phyloP scores from a whole-genome alignment of 2,888 invertebrate species.

The Eupithecia exiguata region DNA sequence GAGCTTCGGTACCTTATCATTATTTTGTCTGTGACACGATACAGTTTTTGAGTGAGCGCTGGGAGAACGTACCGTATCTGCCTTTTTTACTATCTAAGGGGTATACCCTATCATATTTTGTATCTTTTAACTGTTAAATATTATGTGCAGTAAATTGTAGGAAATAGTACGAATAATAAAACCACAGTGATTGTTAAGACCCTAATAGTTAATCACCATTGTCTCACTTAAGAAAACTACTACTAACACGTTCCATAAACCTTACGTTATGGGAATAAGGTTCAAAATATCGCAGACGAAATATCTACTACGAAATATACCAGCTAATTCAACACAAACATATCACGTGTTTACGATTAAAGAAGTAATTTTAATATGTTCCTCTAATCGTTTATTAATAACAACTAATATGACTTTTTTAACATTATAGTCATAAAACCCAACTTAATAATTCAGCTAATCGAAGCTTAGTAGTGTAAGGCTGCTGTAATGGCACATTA shows the following conservation, averaged over 20 bases:
- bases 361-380: constrained; percentile 26
- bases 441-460: constrained; percentile 21
- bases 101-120: too few relatives aligned
- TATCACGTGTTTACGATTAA: constrained; percentile 26
- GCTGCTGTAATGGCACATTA: constrained; percentile 8
- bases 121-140: too few relatives aligned
- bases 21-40: too few relatives aligned
- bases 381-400: constrained; percentile 36
- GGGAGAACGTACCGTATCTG: too few relatives aligned
- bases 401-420: constrained; percentile 33
- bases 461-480: constrained; percentile 3
- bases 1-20: too few relatives aligned
- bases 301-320: neutral
- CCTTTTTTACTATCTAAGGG: too few relatives aligned
- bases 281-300: neutral
- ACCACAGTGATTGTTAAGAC: too few relatives aligned
- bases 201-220: too few relatives aligned
- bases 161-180: too few relatives aligned
- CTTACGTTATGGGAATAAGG: neutral
- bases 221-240: neutral
- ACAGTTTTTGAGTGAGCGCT: too few relatives aligned
- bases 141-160: too few relatives aligned
- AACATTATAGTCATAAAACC: constrained; percentile 31
- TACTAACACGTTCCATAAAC: neutral
- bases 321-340: constrained; percentile 4